Evolutionary conservation across 2,888 invertebrate genomes (phyloP).

Genomic region (Sarcophaga caerulescens): DNA sequence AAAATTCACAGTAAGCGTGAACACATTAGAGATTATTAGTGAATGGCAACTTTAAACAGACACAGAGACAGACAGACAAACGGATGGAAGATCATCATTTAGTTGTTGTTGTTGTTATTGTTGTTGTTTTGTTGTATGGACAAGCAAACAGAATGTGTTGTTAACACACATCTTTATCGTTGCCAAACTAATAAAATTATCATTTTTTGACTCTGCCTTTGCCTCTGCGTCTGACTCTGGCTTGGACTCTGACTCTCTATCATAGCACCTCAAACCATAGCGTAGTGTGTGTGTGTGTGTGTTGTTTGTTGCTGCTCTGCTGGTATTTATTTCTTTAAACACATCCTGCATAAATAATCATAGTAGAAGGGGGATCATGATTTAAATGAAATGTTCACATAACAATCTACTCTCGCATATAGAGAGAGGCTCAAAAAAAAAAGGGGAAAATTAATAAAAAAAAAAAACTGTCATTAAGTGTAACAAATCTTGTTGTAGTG

Average conservation of each 20-base stretch:
- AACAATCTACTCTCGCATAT: background rate
- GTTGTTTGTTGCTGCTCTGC: background rate
- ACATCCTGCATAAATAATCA: constrained; percentile 16
- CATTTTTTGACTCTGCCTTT: constrained; percentile 47
- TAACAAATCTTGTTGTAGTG: constrained; percentile 52
- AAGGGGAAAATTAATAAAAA: background rate
- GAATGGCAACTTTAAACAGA: constrained; percentile 63
- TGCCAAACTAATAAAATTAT: constrained; percentile 66
- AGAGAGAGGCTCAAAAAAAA: background rate
- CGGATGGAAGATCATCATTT: constrained; percentile 53
- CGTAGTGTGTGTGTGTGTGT: background rate
- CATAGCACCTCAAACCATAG: background rate
- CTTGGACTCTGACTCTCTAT: background rate
- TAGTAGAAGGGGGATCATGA: constrained; percentile 15
- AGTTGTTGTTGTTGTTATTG: too few relatives aligned
- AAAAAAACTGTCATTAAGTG: constrained; percentile 51
- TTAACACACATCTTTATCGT: constrained; percentile 70
- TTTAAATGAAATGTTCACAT: constrained; percentile 42
- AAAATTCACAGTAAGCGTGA: constrained; percentile 79
- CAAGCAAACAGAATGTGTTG: constrained; percentile 70
- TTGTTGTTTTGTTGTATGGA: constrained; percentile 52
- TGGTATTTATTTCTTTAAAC: background rate
- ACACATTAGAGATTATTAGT: constrained; percentile 78
- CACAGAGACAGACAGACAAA: constrained; percentile 58
- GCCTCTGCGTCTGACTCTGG: too few relatives aligned